Base-by-base conservation (phyloP, 1,140 invertebrate genomes). In the Archivesica marissinica region DNA sequence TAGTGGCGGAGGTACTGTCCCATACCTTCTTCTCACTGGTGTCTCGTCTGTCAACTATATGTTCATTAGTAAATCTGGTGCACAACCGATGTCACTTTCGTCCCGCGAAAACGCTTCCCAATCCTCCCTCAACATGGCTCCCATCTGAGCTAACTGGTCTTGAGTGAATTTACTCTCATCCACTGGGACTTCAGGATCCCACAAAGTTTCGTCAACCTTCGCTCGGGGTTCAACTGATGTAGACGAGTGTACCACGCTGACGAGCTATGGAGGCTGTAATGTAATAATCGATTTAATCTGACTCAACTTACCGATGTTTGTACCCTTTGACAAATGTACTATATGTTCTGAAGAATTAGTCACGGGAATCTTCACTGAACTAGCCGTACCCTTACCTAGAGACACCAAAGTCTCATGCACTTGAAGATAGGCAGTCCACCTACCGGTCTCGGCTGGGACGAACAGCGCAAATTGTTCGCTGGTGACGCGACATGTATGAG, bases 31-130 rank as follows among this genome's bases (percentile, higher is more conserved):
- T 35, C 75, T 28, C 17, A 86, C 70, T 25, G 87, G 85, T 30
- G 11, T 28, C 20, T 86, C 35, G 38, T 88, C 84, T 2, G 11
- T 70, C 7, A 86, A 38, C 17, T 82, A 13, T 28, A 86, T 88
- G 28, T 82, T 39, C 64, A 86, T 70, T 66, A 86, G n/a, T 20
- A 86, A 39, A 17, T 81, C 84, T 7, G 52, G 9, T 30, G 54
- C 54, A 72, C 66, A 86, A 6, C 84, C 78, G 28, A 85, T 35
- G 50, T 86, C 87, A 59, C 77, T 52, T 11, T 86, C 77, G 54
- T 74, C 35, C 17, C 38, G 47, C 20, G 78, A 75, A 50, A 88
- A 88, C 47, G 59, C 68, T 2, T n/a, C 50, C 59, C 56, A 74
- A 23, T 84, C 39, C 28, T 72, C 68, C 15, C 41, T 0, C 3